Evolutionary conservation across 92 coral and sea anemone species (phyloP).

Genomic region (Ricordea florida): DNA sequence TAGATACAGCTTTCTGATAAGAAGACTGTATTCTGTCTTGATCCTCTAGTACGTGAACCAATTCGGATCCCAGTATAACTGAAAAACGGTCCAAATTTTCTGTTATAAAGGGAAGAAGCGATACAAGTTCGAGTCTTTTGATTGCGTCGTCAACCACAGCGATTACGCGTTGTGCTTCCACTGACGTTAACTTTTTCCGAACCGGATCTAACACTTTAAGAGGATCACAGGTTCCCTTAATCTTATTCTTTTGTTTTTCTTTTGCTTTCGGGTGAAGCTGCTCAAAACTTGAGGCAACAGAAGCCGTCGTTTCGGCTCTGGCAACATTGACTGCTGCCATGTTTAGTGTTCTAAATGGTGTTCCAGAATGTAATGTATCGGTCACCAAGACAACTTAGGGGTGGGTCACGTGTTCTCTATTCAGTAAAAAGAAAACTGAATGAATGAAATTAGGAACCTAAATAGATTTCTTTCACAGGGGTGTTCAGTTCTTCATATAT

Average conservation of each 20-base stretch:
- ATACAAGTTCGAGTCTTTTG: conserved; percentile 81
- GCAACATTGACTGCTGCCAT: conserved; percentile 78
- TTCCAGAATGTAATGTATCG: neutral
- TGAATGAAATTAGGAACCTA: too few species aligned
- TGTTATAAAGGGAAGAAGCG: conserved; percentile 80
- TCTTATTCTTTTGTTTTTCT: conserved; percentile 74
- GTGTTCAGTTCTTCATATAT: too few species aligned
- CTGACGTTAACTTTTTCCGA: conserved; percentile 91
- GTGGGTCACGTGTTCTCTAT: neutral
- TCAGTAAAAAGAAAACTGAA: neutral
- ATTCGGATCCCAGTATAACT: conserved; percentile 82
- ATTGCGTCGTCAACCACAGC: conserved; percentile 92
- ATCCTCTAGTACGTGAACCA: conserved; percentile 64
- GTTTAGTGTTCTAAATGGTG: conserved; percentile 29
- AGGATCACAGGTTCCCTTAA: conserved; percentile 80
- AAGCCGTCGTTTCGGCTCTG: conserved; percentile 88
- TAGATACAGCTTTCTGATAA: conserved; percentile 83
- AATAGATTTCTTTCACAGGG: too few species aligned
- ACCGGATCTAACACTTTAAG: conserved; percentile 95
- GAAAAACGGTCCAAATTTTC: conserved; percentile 90
- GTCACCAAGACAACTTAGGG: conserved; percentile 32
- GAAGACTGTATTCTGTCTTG: conserved; percentile 83
- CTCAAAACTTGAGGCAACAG: conserved; percentile 91
- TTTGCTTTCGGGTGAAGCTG: conserved; percentile 67
- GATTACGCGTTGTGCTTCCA: conserved; percentile 94